Evolutionary conservation across 2,113 vertebrate genomes (phyloP).

Genomic region (Carassius gibelio): DNA sequence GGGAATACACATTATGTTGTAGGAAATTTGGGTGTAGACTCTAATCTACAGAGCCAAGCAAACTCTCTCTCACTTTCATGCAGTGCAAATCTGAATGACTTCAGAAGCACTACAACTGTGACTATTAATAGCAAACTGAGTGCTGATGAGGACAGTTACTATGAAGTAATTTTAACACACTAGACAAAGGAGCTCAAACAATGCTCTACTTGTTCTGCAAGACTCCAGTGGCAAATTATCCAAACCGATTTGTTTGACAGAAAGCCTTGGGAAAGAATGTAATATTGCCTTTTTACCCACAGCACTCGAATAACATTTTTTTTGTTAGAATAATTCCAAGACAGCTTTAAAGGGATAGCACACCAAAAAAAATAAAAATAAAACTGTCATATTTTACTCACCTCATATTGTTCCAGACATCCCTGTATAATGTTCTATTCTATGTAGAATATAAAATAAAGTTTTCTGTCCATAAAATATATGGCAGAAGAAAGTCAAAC

Average conservation of each 20-base stretch:
- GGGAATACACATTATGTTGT: conserved; percentile 24
- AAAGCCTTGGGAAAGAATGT: neutral
- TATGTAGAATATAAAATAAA: neutral
- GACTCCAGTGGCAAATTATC: neutral
- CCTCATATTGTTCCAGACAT: too few relatives aligned
- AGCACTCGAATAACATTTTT: neutral
- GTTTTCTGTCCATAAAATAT: neutral
- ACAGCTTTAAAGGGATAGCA: neutral
- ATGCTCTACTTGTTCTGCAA: neutral
- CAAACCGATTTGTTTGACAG: neutral
- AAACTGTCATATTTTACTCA: too few relatives aligned
- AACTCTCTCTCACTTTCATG: neutral
- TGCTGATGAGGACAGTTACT: neutral
- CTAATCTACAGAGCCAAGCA: neutral
- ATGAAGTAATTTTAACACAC: neutral
- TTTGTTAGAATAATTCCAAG: neutral
- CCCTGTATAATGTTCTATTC: neutral
- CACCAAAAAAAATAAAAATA: too few relatives aligned
- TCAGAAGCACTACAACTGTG: neutral
- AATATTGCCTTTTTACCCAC: neutral
- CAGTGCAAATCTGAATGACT: neutral
- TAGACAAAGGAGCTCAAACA: neutral
- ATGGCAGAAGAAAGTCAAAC: neutral
- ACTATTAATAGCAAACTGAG: neutral
- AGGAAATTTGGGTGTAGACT: neutral